Evolutionary conservation across 2,888 invertebrate genomes (phyloP), one percentile per base, ranked within the genome.

Genomic region (Tubulanus polymorphus): DNA sequence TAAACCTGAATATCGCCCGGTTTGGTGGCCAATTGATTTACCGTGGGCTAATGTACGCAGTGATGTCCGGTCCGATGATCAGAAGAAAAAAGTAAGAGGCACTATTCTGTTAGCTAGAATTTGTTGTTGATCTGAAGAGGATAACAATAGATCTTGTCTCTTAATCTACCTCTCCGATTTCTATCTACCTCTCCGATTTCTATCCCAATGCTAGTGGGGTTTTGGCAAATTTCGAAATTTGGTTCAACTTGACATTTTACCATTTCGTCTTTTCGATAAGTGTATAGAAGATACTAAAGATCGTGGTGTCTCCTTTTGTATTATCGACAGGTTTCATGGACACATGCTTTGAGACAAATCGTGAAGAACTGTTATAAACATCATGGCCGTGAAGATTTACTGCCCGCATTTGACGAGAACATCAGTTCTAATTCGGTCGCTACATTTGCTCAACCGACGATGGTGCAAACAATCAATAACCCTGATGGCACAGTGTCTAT

Each of bases 21-120:
- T 91, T 6, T 96, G 96, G 96, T 96, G 96, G 96, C 96, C 96
- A 25, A 90, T 90, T 79, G 95, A 95, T 81, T 83, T 96, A 70
- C 95, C 96, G 5, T 96, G 95, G 95, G 95, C 95, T 58, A 96
- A 96, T 83, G 95, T 96, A 15, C 85, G 95, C 66, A 94, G 94
- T 90, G 96, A 96, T 81, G 95, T 93, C 1, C 84, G 96, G 64
- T 87, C 91, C 23, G 95, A 95, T 78, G 93, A 95, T 73, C 93
- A 95, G 77, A 96, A 96, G 77, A 94, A 94, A 80, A 93, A 93
- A 87, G 94, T 94, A 80, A 48, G n/a, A n/a, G n/a, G n/a, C n/a
- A n/a, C n/a, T n/a, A n/a, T n/a, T n/a, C n/a, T n/a, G n/a, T n/a
- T n/a, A n/a, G n/a, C n/a, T n/a, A n/a, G n/a, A n/a, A n/a, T n/a